Percentiles rank a stretch among this genome's conserved stretches.
Evolutionary conservation across 2,888 invertebrate genomes (phyloP).

Genomic region (Caenorhabditis uteleia): DNA sequence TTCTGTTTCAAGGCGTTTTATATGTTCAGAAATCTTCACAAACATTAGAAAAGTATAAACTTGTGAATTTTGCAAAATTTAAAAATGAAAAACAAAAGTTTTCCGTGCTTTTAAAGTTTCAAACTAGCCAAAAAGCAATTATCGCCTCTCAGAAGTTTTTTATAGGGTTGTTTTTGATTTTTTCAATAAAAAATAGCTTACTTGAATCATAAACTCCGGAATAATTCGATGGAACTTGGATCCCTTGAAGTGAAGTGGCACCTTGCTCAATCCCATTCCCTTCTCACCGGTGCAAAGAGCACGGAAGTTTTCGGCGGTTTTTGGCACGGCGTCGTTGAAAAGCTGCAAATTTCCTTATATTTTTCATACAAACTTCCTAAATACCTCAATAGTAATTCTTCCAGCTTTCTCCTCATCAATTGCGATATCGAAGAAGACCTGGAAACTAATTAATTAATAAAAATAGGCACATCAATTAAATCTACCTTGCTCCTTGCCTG

Average conservation of each 20-base stretch:
- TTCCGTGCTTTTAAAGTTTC: too few relatives aligned
- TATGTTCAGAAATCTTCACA: too few relatives aligned
- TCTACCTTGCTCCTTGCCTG: slow-evolving; percentile 17
- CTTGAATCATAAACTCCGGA: slow-evolving; percentile 61
- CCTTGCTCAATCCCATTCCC: slow-evolving; percentile 76
- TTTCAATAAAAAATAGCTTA: slow-evolving; percentile 8
- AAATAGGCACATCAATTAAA: neutral
- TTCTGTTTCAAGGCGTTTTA: too few relatives aligned
- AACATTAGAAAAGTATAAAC: too few relatives aligned
- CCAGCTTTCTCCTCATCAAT: slow-evolving; percentile 63
- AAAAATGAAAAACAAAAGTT: too few relatives aligned
- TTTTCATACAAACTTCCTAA: slow-evolving; percentile 1
- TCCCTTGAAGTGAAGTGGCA: slow-evolving; percentile 59
- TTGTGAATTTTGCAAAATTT: too few relatives aligned
- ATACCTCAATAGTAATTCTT: slow-evolving; percentile 62
- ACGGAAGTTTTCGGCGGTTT: slow-evolving; percentile 78
- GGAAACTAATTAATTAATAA: neutral
- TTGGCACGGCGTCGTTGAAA: slow-evolving; percentile 88
- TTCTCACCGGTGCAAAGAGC: slow-evolving; percentile 77
- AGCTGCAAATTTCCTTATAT: slow-evolving; percentile 75
- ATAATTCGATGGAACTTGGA: slow-evolving; percentile 60
- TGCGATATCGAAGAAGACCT: slow-evolving; percentile 65
- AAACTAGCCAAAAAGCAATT: neutral
- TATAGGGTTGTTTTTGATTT: neutral
- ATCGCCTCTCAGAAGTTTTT: neutral